Base-by-base conservation (phyloP, 1,140 invertebrate species). In the Meloidogyne chitwoodi region DNA sequence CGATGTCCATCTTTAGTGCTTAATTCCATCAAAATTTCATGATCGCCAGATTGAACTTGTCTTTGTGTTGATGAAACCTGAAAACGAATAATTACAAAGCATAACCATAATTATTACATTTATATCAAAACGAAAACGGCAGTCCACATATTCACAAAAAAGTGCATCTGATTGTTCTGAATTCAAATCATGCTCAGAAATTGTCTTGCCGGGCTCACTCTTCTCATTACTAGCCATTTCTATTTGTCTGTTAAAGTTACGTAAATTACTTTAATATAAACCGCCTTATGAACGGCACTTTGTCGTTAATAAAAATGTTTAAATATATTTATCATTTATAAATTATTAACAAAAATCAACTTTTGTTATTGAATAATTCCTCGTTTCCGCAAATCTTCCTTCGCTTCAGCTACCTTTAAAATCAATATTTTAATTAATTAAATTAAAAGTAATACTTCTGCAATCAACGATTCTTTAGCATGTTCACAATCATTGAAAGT, bases 21-120 rank as follows among this genome's bases (percentile, higher is more conserved):
- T 11, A 69, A 56, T 41, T 69, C 68, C 68, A 69, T 69, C 22
- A 69, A 27, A 19, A 69, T 44, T 44, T 69, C 68, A 24, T 75
- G 44, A 29, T 68, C 64, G 26, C 14, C 38, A 26, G 38, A 27
- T 1, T 31, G 24, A 44, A 66, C 64, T 19, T 56, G 48, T 56
- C 19, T 56, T 56, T 22, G 48, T 0, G 19, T n/a, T 2, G 48
- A 56, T 1, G 48, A 56, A 10, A 56, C 19, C 48, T 56, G 0
- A n/a, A 56, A 56, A 22, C 10, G 34, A 38, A 6, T 38, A 10
- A 38, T 38, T 19, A 4, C 8, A 41, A 41, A 48, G 19, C 44
- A 14, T 3, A 16, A 16, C 31, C 3, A 34, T 4, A 34, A 34
- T 34, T 34, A 34, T n/a, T n/a, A 56, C 48, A 56, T 56, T 56